A percentile compares a stretch with the other conserved stretches of the same genome.
These are phyloP conservation scores for Blera fallax DNA, from an alignment of 2,888 invertebrate species.

Conservation along the genomic window DNA sequence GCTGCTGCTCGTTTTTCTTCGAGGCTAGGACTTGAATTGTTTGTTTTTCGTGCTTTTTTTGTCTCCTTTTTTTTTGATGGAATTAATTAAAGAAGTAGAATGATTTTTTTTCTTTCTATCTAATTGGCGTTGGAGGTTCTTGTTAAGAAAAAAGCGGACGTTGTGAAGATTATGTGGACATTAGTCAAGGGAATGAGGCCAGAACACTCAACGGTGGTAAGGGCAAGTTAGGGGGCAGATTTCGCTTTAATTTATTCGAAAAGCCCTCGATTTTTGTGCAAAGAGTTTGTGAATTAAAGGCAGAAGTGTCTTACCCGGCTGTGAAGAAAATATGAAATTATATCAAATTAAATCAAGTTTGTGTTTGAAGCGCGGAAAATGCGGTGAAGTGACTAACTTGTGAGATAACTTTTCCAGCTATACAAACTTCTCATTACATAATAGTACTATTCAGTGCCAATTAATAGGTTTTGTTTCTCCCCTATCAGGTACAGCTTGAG, in stretches of 20 bases:
- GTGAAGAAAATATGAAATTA: neutral
- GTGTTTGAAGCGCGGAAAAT: neutral
- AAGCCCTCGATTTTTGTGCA: conserved; percentile 20
- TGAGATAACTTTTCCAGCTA: neutral
- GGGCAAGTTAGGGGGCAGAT: conserved; percentile 51
- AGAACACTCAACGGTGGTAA: conserved; percentile 25
- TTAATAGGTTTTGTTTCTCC: too few relatives aligned
- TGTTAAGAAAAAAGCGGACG: neutral
- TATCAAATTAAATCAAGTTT: neutral
- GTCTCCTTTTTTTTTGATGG: conserved; percentile 45
- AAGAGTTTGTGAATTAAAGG: neutral
- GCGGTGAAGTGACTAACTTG: neutral
- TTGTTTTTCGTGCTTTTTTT: conserved; percentile 2
- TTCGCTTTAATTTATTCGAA: conserved; percentile 58
- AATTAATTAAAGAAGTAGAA: conserved; percentile 68
- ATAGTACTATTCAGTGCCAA: too few relatives aligned
- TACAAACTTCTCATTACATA: too few relatives aligned
- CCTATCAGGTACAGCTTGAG: too few relatives aligned
- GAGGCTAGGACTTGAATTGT: conserved; percentile 29
- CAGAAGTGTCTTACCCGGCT: neutral
- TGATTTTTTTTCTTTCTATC: conserved; percentile 41
- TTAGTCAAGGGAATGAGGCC: conserved; percentile 50
- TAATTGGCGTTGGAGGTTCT: conserved; percentile 61
- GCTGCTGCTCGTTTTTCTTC: conserved; percentile 9
- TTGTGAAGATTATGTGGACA: conserved; percentile 57